Evolutionary conservation across 2,113 vertebrate species (phyloP), one percentile per base, ranked within the genome.

Genomic region (Columbina picui): DNA sequence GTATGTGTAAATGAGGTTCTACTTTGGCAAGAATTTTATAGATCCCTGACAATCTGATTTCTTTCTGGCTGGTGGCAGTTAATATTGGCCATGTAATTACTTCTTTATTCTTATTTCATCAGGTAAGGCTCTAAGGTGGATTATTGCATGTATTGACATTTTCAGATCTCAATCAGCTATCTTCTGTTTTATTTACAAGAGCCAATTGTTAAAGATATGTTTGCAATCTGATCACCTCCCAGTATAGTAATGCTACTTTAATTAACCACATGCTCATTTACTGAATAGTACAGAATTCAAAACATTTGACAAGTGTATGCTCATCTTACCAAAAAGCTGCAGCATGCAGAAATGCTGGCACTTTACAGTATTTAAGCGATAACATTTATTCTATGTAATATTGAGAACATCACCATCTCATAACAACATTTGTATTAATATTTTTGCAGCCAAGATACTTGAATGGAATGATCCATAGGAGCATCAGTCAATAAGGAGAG

Each of bases 1-100:
- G 97, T 97, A 97, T 97, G 98, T 98, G 98, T 96, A 98, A 98
- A 98, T 98, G 98, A 98, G 97, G 97, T 97, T 97, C 96, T 98
- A 94, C 95, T 98, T 97, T 98, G 98, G 98, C 97, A 98, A 96
- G 97, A 97, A 94, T 98, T 97, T 97, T 93, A 97, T 96, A 98
- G 98, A 98, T 98, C 91, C 77, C 93, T 97, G 97, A 97, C 97
- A 97, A 96, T 98, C 96, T 97, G 96, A 98, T 98, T 97, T 96
- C 93, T 92, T 97, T 98, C 94, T 77, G 80, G 94, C 91, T 97
- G 96, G 96, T 97, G 96, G 97, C 97, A 98, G 97, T 96, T 98
- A 97, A 93, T 97, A 98, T 95, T 97, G 98, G 98, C 97, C 96
- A 81, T 84, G 96, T 93, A 96, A 96, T 96, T 97, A 96, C 86